phyloP scores from a whole-genome alignment of 2,888 invertebrate genomes.

The Brenthis ino region DNA sequence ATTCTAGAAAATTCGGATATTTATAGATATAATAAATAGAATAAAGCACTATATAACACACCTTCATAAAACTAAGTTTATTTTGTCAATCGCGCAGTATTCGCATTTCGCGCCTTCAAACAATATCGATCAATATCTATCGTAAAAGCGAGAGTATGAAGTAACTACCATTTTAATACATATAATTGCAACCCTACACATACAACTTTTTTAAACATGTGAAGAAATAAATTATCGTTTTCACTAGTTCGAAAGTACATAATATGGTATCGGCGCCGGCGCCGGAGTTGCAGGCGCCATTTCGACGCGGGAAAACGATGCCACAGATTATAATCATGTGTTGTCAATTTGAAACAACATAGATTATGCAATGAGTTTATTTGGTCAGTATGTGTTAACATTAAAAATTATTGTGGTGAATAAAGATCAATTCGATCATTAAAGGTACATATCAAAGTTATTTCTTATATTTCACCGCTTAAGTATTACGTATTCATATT shows the following conservation, averaged over 20 bases:
- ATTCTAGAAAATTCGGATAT: no score
- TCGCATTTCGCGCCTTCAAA: no score
- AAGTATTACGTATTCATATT: no score
- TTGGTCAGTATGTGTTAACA: background rate
- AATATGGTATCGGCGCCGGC: conserved; percentile 42
- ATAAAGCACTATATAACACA: no score
- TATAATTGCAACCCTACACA: conserved; percentile 19
- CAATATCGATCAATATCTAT: background rate
- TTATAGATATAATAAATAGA: no score
- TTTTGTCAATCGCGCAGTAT: no score
- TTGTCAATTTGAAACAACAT: conserved; percentile 9
- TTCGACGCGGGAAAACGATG: conserved; percentile 58
- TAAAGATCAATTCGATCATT: no score
- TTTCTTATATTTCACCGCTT: no score
- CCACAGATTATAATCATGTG: conserved; percentile 31
- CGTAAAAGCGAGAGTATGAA: background rate
- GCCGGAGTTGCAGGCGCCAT: conserved; percentile 51
- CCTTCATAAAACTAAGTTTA: no score
- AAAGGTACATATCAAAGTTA: no score
- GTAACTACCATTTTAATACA: background rate
- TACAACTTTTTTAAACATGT: conserved; percentile 22
- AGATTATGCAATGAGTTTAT: conserved; percentile 7
- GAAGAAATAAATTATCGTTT: conserved; percentile 39
- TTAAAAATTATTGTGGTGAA: no score
- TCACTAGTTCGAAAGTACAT: conserved; percentile 38